Base-by-base conservation (phyloP, 2,797 vertebrate species). In the Xerus rutilus region DNA sequence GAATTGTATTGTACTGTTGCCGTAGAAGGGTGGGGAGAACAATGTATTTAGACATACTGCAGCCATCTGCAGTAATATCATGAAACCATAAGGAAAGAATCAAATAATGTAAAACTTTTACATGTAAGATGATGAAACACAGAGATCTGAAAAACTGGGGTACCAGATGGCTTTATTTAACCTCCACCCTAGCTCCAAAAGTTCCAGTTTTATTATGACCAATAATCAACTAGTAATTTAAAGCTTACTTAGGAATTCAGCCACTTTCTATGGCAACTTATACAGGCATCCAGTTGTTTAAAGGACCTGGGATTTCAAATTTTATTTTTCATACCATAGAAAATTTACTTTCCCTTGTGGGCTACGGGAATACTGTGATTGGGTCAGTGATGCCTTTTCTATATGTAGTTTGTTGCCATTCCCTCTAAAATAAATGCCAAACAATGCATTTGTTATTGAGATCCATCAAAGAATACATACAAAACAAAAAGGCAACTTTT, bases 401-500 rank as follows among this genome's bases (percentile, higher is more conserved):
- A n/a, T 14, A 28, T 3, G 54, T 25, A 39, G 3, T 70, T 76
- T 47, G 1, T 25, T 92, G 39, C 1, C 0, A 73, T 52, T 86
- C 76, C 10, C n/a, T 25, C 11, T 76, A 25, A 85, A 95, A 64
- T 32, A 12, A 85, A 70, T 62, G 0, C 52, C 25, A 76, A 59
- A 65, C 6, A 14, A 11, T 70, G 39, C 8, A 25, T 82, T 64
- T 69, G 3, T 73, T 43, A 23, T 74, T 67, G 82, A 74, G 6
- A 67, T 25, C 35, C n/a, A 52, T 76, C 45, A 47, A 73, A 59
- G 18, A 20, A 52, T 54, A 78, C 59, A 67, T 70, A 5, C 64
- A 94, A 96, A 72, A 64, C 5, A 17, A 76, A 89, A 97, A 64
- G 15, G 12, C 59, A 94, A 86, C 9, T 93, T 95, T 74, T 2